phyloP scores from a whole-genome alignment of 1,140 invertebrate species.

The Bombus ignitus region DNA sequence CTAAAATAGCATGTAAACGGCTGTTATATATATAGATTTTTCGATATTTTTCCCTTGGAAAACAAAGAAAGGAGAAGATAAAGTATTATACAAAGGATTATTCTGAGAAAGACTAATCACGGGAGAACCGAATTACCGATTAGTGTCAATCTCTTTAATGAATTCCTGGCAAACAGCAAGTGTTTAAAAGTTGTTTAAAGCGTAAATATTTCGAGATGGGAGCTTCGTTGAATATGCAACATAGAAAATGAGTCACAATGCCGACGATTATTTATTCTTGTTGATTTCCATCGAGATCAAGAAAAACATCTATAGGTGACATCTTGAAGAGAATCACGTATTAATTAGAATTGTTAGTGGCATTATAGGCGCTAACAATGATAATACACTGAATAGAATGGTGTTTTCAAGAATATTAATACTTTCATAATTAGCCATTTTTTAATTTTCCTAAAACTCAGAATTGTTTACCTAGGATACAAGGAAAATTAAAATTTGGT shows the following conservation, averaged over 20 bases:
- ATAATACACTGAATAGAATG: too few species aligned
- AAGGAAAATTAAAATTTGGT: not conserved
- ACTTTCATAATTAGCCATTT: not conserved
- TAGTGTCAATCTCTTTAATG: not conserved
- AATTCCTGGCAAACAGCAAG: not conserved
- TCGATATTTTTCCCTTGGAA: not conserved
- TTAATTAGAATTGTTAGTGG: not conserved
- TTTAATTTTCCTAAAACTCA: not conserved
- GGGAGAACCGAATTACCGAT: constrained; percentile 2
- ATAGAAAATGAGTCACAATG: not conserved
- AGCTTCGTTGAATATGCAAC: not conserved
- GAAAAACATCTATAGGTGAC: not conserved
- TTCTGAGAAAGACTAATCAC: too few species aligned
- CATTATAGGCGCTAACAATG: not conserved
- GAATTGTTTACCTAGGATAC: not conserved
- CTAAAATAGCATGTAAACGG: too few species aligned
- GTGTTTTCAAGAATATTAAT: not conserved
- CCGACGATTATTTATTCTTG: not conserved
- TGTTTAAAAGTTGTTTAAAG: not conserved
- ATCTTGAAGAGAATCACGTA: not conserved
- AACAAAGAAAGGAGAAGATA: not conserved
- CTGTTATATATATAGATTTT: too few species aligned
- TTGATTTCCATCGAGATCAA: not conserved
- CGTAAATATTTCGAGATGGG: not conserved
- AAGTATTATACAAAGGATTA: not conserved